A percentile compares a stretch with the other conserved stretches of the same genome.
Evolutionary conservation across 2,888 invertebrate genomes (phyloP).

Genomic region (Yponomeuta sedellus): DNA sequence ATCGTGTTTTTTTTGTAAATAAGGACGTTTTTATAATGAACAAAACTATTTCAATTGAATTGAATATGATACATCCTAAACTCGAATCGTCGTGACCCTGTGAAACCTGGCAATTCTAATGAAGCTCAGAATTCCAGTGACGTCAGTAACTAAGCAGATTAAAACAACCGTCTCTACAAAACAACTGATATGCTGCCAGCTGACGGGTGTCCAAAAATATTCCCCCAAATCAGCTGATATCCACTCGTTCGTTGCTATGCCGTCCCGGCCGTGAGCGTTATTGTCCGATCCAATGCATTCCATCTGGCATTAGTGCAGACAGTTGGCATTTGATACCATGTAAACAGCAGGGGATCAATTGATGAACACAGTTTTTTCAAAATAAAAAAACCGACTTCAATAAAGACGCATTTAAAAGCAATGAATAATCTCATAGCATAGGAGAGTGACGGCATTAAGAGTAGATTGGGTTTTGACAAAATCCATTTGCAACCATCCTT

Average conservation of each 20-base stretch:
- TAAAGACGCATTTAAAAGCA: slow-evolving; percentile 21
- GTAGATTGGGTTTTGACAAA: no score
- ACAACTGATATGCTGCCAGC: slow-evolving; percentile 6
- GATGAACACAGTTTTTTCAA: slow-evolving; percentile 43
- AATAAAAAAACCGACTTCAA: slow-evolving; percentile 37
- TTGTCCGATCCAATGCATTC: slow-evolving; percentile 21
- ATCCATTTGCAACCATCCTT: no score
- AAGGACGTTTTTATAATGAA: no score
- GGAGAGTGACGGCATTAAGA: no score
- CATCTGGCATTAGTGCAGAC: slow-evolving; percentile 30
- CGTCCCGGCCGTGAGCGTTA: slow-evolving; percentile 22
- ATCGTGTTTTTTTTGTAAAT: no score
- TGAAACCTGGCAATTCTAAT: neutral
- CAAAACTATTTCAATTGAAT: no score
- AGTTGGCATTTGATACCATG: neutral
- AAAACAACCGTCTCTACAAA: neutral
- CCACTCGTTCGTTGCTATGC: slow-evolving; percentile 21
- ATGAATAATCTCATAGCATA: no score
- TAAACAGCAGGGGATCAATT: slow-evolving; percentile 24
- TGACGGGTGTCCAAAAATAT: slow-evolving; percentile 16
- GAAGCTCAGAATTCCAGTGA: neutral
- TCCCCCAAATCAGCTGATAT: slow-evolving; percentile 21
- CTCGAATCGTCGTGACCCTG: neutral
- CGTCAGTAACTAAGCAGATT: neutral
- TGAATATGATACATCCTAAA: neutral